Evolutionary conservation across 2,113 vertebrate species (phyloP).

Genomic region (Saguinus imperator): DNA sequence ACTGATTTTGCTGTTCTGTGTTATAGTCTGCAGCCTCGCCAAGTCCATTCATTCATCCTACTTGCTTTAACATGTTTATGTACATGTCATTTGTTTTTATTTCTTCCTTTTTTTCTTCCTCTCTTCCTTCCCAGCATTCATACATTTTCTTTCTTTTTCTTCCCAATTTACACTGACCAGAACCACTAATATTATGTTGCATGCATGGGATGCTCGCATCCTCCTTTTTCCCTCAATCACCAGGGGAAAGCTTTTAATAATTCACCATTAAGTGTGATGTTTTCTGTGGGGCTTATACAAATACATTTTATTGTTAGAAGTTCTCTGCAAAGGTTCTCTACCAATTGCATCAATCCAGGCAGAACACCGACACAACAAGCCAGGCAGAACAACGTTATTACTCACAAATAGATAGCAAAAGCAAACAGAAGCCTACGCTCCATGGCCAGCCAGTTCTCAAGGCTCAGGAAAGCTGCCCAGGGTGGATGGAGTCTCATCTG

Average conservation of each 20-base stretch:
- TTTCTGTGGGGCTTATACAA: background rate
- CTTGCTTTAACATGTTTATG: background rate
- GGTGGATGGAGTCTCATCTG: background rate
- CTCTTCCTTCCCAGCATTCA: background rate
- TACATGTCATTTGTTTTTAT: background rate
- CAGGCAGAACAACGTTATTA: background rate
- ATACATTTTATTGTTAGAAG: background rate
- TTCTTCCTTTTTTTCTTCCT: background rate
- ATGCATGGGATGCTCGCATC: background rate
- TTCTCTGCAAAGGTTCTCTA: slow-evolving; percentile 1
- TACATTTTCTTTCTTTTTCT: background rate
- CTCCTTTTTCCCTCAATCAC: background rate
- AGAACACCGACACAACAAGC: background rate
- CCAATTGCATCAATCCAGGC: background rate
- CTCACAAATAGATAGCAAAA: background rate
- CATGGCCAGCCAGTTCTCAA: background rate
- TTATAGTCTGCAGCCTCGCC: background rate
- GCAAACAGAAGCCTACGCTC: background rate
- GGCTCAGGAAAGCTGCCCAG: background rate
- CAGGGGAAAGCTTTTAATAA: background rate
- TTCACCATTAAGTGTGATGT: background rate
- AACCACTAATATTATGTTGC: background rate
- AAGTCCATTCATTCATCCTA: background rate
- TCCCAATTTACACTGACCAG: background rate
- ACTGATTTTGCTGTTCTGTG: background rate